A percentile compares a stretch with the other conserved stretches of the same genome.
phyloP scores from a whole-genome alignment of 2,113 vertebrate species.

The Pterocles orientalis region DNA sequence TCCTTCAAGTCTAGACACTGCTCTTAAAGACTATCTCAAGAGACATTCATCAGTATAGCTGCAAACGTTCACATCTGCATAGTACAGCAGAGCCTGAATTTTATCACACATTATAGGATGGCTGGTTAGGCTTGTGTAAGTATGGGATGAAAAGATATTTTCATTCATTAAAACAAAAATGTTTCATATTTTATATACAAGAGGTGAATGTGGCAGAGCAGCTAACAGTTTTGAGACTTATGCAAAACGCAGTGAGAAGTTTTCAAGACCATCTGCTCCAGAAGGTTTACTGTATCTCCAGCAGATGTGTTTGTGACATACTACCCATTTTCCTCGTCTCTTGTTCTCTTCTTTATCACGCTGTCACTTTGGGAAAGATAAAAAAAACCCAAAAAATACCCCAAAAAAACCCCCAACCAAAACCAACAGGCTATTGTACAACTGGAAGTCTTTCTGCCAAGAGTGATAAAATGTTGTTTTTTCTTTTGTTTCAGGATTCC shows the following conservation, averaged over 20 bases:
- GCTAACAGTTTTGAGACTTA: background rate
- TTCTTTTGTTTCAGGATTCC: constrained; percentile 4
- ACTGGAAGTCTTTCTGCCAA: background rate
- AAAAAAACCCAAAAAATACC: background rate
- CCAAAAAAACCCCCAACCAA: background rate
- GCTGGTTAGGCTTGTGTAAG: background rate
- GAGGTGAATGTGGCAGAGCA: background rate
- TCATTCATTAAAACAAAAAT: background rate
- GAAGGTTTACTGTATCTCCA: background rate
- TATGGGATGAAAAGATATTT: background rate
- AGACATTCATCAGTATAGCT: constrained; percentile 17
- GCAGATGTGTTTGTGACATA: background rate
- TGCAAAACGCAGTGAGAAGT: background rate
- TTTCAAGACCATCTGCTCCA: background rate
- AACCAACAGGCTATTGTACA: background rate
- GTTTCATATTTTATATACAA: background rate
- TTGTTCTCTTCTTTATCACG: constrained; percentile 11
- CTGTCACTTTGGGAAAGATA: background rate
- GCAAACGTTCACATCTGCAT: background rate
- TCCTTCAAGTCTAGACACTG: constrained; percentile 1
- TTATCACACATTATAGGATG: background rate
- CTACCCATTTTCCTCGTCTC: background rate
- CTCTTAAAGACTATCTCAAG: constrained; percentile 28
- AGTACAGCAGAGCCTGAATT: background rate
- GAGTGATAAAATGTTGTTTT: background rate